These are phyloP conservation scores for Shargacucullia verbasci DNA, from an alignment of 2,888 invertebrate species.

Conservation along the genomic window DNA sequence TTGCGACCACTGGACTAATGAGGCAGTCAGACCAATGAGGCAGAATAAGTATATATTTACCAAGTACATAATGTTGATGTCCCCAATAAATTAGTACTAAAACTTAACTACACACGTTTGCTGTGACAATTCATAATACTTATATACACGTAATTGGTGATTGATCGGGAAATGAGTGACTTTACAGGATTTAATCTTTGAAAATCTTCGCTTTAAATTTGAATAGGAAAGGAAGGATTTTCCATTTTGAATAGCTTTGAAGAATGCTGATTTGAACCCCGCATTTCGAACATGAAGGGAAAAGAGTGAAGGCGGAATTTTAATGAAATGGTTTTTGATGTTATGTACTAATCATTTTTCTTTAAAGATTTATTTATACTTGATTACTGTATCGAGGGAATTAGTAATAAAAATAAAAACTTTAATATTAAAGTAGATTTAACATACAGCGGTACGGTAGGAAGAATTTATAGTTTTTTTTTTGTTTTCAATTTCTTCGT, in stretches of 20 bases:
- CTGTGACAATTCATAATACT: background rate
- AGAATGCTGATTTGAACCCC: too few species aligned
- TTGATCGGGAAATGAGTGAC: background rate
- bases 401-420: too few species aligned
- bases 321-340: slow-evolving; percentile 5
- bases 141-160: background rate
- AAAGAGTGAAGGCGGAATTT: background rate
- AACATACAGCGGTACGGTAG: slow-evolving; percentile 26
- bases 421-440: slow-evolving; percentile 14
- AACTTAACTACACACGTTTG: background rate
- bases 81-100: background rate
- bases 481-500: slow-evolving; percentile 43
- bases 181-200: background rate
- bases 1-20: too few species aligned
- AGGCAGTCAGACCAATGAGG: too few species aligned
- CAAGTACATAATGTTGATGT: background rate
- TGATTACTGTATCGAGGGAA: too few species aligned
- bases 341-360: slow-evolving; percentile 17
- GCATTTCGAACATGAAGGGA: background rate
- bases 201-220: too few species aligned
- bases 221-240: too few species aligned
- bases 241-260: too few species aligned
- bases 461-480: slow-evolving; percentile 32
- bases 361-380: slow-evolving; percentile 29
- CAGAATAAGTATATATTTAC: background rate